Conservation (phyloP, 2,797 vertebrate genomes). For the Vultur gryphus region DNA sequence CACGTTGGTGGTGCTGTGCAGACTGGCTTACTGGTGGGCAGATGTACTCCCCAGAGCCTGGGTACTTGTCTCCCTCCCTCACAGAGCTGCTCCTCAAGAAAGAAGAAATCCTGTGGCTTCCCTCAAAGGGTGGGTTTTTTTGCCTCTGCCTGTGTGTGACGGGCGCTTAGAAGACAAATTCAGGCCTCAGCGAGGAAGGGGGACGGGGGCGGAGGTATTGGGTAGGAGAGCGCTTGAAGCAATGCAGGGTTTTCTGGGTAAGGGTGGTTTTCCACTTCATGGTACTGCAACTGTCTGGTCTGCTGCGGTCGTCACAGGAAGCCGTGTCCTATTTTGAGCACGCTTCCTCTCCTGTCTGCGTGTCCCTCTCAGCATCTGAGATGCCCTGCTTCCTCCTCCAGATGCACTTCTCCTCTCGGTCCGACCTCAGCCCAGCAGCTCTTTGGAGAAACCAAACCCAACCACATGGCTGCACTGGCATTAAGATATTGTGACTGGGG, state of each 20-base stretch:
- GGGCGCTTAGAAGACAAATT: not conserved
- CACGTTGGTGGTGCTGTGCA: not conserved
- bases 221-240: not conserved
- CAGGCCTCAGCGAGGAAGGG: not conserved
- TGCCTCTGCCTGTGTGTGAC: not conserved
- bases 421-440: not conserved
- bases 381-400: not conserved
- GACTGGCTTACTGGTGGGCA: not conserved
- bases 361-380: not conserved
- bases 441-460: not conserved
- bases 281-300: constrained; percentile 16
- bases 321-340: constrained; percentile 19
- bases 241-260: constrained; percentile 27
- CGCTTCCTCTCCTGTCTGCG: not conserved
- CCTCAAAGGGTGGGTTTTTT: not conserved
- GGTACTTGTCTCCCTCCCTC: not conserved
- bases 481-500: not conserved
- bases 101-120: not conserved
- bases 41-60: not conserved
- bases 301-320: constrained; percentile 1
- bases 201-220: not conserved
- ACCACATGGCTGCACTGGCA: rapidly evolving
- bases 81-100: not conserved
- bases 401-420: not conserved
- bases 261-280: constrained; percentile 7